Evolutionary conservation across 2,888 invertebrate genomes (phyloP).

Genomic region (Andrena flavipes): DNA sequence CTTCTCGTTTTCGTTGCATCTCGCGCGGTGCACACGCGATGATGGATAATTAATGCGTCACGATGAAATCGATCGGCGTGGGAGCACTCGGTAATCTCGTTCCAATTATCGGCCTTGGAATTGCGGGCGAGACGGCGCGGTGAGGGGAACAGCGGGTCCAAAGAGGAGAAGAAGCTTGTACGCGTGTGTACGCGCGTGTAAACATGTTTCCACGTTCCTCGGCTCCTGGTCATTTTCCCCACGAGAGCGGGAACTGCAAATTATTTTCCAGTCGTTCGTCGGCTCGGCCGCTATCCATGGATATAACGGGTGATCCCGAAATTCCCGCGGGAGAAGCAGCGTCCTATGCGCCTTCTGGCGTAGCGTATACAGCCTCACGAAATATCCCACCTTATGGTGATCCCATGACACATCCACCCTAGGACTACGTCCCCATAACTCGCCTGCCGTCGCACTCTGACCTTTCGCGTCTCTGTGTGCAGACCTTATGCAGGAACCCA

Average conservation of each 20-base stretch:
- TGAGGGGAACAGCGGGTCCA: background rate
- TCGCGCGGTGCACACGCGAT: background rate
- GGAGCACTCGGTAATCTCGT: slow-evolving; percentile 35
- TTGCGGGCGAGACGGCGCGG: slow-evolving; percentile 3
- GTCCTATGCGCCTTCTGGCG: slow-evolving; percentile 56
- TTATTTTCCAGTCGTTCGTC: slow-evolving; percentile 76
- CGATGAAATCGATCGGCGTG: slow-evolving; percentile 29
- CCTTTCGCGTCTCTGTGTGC: slow-evolving; percentile 42
- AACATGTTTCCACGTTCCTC: slow-evolving; percentile 10
- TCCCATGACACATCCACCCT: slow-evolving; percentile 80
- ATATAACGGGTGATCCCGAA: slow-evolving; percentile 81
- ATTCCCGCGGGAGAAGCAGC: slow-evolving; percentile 76
- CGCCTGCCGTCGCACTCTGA: slow-evolving; percentile 73
- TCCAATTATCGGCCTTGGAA: slow-evolving; percentile 33
- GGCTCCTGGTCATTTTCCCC: slow-evolving; percentile 75
- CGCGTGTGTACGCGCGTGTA: slow-evolving; percentile 7
- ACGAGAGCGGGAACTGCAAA: slow-evolving; percentile 72
- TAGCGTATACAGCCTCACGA: slow-evolving; percentile 76
- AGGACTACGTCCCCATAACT: slow-evolving; percentile 80
- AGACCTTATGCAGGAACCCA: slow-evolving; percentile 51
- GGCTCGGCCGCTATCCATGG: slow-evolving; percentile 61
- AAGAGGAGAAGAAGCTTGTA: background rate
- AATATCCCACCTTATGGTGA: slow-evolving; percentile 85
- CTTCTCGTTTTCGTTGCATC: slow-evolving; percentile 1
- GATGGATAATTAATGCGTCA: slow-evolving; percentile 36